phyloP scores from a whole-genome alignment of 2,113 vertebrate genomes.

The Aviceda subcristata region DNA sequence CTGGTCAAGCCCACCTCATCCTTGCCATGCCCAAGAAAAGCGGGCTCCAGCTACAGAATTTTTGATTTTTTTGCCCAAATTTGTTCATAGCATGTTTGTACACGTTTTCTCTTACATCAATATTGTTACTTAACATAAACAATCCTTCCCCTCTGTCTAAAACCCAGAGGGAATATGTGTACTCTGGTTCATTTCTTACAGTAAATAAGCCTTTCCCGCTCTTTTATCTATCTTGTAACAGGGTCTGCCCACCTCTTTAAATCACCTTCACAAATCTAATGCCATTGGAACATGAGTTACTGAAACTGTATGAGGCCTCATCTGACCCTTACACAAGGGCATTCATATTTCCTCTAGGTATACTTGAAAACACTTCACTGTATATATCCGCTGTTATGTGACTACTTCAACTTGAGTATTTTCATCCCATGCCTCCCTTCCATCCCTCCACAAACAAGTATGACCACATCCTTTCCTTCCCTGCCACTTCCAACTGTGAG shows the following conservation, averaged over 20 bases:
- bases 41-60: background rate
- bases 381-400: background rate
- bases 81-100: background rate
- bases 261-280: background rate
- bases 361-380: background rate
- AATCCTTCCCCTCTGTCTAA: background rate
- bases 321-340: background rate
- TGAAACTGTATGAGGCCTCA: background rate
- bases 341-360: background rate
- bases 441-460: background rate
- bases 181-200: background rate
- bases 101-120: background rate
- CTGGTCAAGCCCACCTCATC: background rate
- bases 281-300: background rate
- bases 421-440: background rate
- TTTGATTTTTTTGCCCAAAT: background rate
- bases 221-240: background rate
- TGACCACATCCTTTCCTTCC: background rate
- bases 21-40: background rate
- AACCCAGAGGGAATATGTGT: background rate
- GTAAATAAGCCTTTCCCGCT: background rate
- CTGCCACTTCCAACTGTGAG: background rate
- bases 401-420: background rate
- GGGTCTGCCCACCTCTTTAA: background rate
- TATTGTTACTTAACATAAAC: background rate